Base-by-base conservation (phyloP, 2,888 invertebrate genomes). In the Candidula unifasciata region DNA sequence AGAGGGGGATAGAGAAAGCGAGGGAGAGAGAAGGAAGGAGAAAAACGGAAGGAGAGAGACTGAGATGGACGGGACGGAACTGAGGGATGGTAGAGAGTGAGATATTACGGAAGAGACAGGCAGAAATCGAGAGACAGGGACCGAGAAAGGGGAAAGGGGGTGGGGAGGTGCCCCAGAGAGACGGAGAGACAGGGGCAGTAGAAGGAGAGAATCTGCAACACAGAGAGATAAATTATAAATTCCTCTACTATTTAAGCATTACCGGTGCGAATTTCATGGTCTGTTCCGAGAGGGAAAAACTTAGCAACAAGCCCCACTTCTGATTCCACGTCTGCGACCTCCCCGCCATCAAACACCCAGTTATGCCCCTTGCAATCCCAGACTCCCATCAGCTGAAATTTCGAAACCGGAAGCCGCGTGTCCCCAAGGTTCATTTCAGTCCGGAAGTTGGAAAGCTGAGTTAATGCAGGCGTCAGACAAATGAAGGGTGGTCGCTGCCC, bases 341-440 rank as follows among this genome's bases (percentile, higher is more conserved):
- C 6, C 44, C 44, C 6, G 44, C 44, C 44, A 10, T 13, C 44
- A 44, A 60, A 30, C 30, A 54, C 13, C 35, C 60, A 33, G 52
- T 44, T 68, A 33, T 37, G 35, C 74, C 35, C 37, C 21, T 81
- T 66, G 54, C 76, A 33, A 33, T 77, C 52, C 52, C 77, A 82
- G 24, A 64, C 37, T 16, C 27, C 76, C 77, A 5, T 8, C 60
- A 33, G 60, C 33, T 76, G 24, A 82, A 76, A 82, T 77, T 82
- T 82, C 77, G 37, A 77, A 82, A 77, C 82, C 80, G 80, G 80
- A 80, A 80, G 80, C 16, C 21, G 71, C 54, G 80, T 80, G 33
- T 54, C 71, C 33, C 60, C 71, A 80, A 69, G 54, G 69, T 80
- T 80, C 80, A 80, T 80, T 80, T 54, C 80, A 54, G 80, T 44